Base-by-base conservation (phyloP, 2,888 invertebrate species). In the Standfussiana lucernea region DNA sequence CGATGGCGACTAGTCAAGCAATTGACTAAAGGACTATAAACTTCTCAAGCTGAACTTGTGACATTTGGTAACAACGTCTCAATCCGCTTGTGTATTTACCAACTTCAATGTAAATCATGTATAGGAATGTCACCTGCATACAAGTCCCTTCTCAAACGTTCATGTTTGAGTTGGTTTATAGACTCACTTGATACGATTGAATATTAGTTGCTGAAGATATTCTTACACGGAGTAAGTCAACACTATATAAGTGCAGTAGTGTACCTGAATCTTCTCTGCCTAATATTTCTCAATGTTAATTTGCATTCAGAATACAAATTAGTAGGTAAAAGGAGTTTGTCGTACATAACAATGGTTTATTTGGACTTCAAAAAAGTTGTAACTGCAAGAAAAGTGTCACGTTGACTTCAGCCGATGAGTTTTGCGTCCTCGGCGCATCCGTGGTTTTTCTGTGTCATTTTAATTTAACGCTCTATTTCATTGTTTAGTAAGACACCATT, bases 81-180 rank as follows among this genome's bases (percentile, higher is more conserved):
- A 71, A 82, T 61, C 3, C 35, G 1, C 35, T 65, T 37, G 15
- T 47, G 18, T 62, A 28, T 47, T 1, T 24, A 35, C 66, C 0
- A 40, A 70, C 32, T 82, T 65, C 32, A 40, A 69, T 56, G 45
- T 70, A 61, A 80, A 68, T 80, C 66, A 28, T 61, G 35, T 32
- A 28, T 76, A 35, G 21, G 71, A 28, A 77, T 50, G 28, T 71
- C 66, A 80, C 35, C 53, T 76, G 40, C 56, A 67, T 62, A 32
- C 35, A 32, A 79, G 11, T 56, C 40, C 24, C 56, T 68, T 64
- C 15, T 15, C n/a, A 45, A 53, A 50, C 42, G 40, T 64, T n/a
- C n/a, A n/a, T n/a, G n/a, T n/a, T 64, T 53, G 45, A 75, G 11
- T 32, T 7, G n/a, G 13, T 53, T 45, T 24, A 47, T 28, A 24